A percentile compares a stretch with the other conserved stretches of the same genome.
phyloP scores from a whole-genome alignment of 2,113 vertebrate species.

The Hystrix brachyura region DNA sequence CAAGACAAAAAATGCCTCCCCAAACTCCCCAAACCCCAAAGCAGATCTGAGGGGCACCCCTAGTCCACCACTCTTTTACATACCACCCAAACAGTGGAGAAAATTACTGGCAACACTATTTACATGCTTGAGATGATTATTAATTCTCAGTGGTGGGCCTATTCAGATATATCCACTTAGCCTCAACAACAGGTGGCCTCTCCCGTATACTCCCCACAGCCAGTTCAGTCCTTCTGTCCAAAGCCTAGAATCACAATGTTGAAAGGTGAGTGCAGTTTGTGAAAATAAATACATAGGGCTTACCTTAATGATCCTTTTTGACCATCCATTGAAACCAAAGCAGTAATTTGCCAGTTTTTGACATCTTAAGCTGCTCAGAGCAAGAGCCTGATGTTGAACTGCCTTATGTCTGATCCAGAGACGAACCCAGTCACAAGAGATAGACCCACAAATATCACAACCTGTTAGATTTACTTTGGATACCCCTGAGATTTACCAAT shows the following conservation, averaged over 20 bases:
- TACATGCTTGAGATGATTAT: neutral
- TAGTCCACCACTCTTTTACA: neutral
- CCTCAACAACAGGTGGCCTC: neutral
- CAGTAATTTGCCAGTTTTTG: slow-evolving; percentile 75
- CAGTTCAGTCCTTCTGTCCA: neutral
- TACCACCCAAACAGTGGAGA: neutral
- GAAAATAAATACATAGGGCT: slow-evolving; percentile 18
- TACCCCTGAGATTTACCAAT: neutral
- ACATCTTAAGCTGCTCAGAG: slow-evolving; percentile 85
- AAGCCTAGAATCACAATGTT: neutral
- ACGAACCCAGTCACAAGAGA: neutral
- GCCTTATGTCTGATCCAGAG: neutral
- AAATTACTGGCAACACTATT: neutral
- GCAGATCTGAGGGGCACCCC: neutral
- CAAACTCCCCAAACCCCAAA: neutral
- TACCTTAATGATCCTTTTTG: slow-evolving; percentile 88
- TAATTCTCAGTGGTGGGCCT: neutral
- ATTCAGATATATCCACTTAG: neutral
- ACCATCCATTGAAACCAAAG: slow-evolving; percentile 88
- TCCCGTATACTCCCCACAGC: neutral
- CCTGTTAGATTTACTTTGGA: neutral
- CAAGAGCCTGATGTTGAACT: neutral
- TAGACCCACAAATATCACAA: neutral
- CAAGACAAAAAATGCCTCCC: neutral
- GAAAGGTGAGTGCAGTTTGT: neutral